Conservation (phyloP, 2,113 vertebrate species). For the Ptilonorhynchus violaceus region DNA sequence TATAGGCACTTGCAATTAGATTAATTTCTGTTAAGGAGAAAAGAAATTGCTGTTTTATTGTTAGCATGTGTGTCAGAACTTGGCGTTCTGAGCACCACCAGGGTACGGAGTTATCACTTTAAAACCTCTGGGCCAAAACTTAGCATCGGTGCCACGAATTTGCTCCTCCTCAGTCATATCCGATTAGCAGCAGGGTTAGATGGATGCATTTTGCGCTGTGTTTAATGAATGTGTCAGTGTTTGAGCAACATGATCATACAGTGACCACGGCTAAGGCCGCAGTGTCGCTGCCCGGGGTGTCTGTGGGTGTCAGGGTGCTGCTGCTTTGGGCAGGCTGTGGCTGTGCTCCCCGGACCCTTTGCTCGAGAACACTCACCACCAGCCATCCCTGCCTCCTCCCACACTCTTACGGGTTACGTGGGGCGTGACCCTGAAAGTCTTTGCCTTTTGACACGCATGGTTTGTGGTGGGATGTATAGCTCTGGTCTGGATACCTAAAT, state of each 20-base stretch:
- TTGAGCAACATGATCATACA: background rate
- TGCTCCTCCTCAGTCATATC: background rate
- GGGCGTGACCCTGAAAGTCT: background rate
- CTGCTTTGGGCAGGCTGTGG: background rate
- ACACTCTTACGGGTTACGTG: fast-evolving
- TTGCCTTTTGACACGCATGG: background rate
- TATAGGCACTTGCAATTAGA: background rate
- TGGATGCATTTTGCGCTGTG: fast-evolving
- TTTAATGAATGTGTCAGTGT: background rate
- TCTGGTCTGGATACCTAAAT: background rate
- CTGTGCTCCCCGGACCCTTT: background rate
- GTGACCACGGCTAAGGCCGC: background rate
- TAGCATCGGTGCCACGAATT: background rate
- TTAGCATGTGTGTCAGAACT: background rate
- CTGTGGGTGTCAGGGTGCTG: background rate
- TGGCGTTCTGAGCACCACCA: background rate
- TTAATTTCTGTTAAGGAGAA: background rate
- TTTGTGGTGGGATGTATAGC: background rate
- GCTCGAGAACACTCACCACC: background rate
- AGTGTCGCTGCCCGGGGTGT: fast-evolving
- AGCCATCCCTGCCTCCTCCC: background rate
- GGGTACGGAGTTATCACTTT: background rate
- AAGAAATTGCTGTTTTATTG: background rate
- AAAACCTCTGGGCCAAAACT: background rate
- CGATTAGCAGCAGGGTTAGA: background rate